Conservation (phyloP, 2,888 invertebrate genomes). For the Conus canariensis region DNA sequence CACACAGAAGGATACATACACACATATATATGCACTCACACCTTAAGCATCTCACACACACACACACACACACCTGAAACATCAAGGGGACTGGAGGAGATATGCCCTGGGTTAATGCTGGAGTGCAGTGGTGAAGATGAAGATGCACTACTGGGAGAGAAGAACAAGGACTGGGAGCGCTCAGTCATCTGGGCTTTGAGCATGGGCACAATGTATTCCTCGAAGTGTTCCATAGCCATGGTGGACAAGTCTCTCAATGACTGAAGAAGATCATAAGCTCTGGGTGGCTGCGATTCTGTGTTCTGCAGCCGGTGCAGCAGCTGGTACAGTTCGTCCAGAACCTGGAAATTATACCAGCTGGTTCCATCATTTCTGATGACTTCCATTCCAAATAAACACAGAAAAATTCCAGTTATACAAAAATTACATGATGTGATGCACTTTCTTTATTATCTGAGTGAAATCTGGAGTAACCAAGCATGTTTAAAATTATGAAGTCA, state of each 20-base stretch:
- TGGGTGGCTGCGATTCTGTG: slow-evolving; percentile 83
- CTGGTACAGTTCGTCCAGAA: slow-evolving; percentile 91
- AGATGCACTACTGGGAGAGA: background rate
- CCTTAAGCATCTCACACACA: too few species aligned
- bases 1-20: too few species aligned
- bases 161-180: slow-evolving; percentile 17
- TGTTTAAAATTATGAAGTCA: too few species aligned
- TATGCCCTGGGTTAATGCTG: background rate
- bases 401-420: background rate
- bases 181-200: slow-evolving; percentile 61
- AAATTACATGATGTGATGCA: too few species aligned
- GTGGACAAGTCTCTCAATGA: slow-evolving; percentile 94
- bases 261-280: slow-evolving; percentile 91
- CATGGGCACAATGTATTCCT: slow-evolving; percentile 92
- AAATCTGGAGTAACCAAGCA: too few species aligned
- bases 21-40: too few species aligned
- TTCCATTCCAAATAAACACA: too few species aligned
- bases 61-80: background rate
- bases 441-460: too few species aligned
- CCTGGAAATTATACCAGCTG: slow-evolving; percentile 80
- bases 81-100: background rate
- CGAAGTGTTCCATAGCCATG: slow-evolving; percentile 97
- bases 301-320: slow-evolving; percentile 87
- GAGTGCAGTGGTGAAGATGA: background rate
- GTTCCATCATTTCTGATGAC: background rate